Base-by-base conservation (phyloP, 2,797 vertebrate species). In the Takifugu ocellatus region DNA sequence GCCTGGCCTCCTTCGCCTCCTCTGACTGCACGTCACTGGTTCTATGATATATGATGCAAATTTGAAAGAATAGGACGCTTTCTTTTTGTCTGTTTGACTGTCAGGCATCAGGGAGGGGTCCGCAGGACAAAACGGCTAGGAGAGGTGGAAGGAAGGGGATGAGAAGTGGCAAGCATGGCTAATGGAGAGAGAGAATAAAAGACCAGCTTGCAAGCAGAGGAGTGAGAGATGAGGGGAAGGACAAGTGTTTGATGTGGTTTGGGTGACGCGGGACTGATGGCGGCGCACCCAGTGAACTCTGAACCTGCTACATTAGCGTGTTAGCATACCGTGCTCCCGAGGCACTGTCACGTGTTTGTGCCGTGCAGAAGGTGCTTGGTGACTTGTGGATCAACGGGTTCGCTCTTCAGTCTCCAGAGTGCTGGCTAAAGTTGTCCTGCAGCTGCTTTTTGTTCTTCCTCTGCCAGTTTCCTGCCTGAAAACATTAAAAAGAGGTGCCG, bases 201-300 rank as follows among this genome's bases (percentile, higher is more conserved):
- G 25, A 51, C 56, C 61, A 78, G 66, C 49, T 63, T 63, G 61
- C 43, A 55, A 17, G 44, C 5, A 31, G 72, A 61, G 75, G 63
- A 52, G 51, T 14, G 43, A 51, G 55, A 73, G 80, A 84, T 84
- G 63, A 84, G 74, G 31, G 48, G 1, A 21, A 59, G 59, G 68
- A 63, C 3, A 15, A 62, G 62, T 45, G 70, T 82, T 86, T 88
- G 84, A 89, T 88, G 89, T 88, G 87, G 87, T 81, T 78, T 48
- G 25, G 58, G 48, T n/a, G 26, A 59, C 67, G 70, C 52, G 54
- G 49, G 10, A 25, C 31, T 56, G 69, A 77, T 59, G 75, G 50
- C 49, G 55, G 12, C 71, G 74, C 52, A 85, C 85, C 54, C 65
- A 11, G 8, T 85, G 84, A 86, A 84, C 86, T 71, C 57, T 12